Percentiles rank a stretch among this genome's conserved stretches.
These are phyloP conservation scores for Elgonia sp. DNA, from an alignment of 2,888 invertebrate genomes.

Conservation along the genomic window DNA sequence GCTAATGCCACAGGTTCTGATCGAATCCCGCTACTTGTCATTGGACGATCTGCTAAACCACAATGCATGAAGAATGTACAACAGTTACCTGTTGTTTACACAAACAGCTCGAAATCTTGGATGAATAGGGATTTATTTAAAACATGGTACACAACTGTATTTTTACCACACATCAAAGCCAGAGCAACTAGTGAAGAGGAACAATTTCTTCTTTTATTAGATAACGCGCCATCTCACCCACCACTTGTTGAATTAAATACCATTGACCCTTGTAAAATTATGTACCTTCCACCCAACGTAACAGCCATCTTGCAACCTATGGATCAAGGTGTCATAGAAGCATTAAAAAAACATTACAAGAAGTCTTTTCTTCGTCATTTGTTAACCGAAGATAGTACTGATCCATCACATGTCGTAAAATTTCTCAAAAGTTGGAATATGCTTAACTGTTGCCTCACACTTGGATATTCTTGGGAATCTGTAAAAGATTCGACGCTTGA, in stretches of 20 bases:
- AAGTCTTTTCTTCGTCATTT: constrained; percentile 39
- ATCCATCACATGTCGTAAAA: constrained; percentile 24
- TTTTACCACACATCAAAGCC: constrained; percentile 37
- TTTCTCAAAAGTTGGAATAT: constrained; percentile 37
- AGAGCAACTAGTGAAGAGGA: background rate
- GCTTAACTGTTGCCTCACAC: constrained; percentile 22
- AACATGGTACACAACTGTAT: constrained; percentile 35
- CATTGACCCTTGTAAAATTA: constrained; percentile 43
- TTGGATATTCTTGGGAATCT: constrained; percentile 28
- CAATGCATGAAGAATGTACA: constrained; percentile 37
- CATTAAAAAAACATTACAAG: constrained; percentile 37
- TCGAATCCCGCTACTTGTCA: constrained; percentile 19
- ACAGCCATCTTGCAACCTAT: constrained; percentile 42
- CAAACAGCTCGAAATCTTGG: constrained; percentile 34
- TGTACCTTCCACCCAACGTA: constrained; percentile 37
- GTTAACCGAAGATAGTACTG: constrained; percentile 36
- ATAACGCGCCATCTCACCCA: constrained; percentile 44
- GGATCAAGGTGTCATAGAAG: constrained; percentile 43
- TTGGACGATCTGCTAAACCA: constrained; percentile 33
- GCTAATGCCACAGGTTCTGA: constrained; percentile 21
- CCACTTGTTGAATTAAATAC: constrained; percentile 5
- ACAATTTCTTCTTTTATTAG: constrained; percentile 33
- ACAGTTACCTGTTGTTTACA: constrained; percentile 34
- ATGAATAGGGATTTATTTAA: constrained; percentile 37
- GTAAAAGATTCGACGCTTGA: constrained; percentile 21